Evolutionary conservation across 2,888 invertebrate species (phyloP).

Genomic region (Dryobota labecula): DNA sequence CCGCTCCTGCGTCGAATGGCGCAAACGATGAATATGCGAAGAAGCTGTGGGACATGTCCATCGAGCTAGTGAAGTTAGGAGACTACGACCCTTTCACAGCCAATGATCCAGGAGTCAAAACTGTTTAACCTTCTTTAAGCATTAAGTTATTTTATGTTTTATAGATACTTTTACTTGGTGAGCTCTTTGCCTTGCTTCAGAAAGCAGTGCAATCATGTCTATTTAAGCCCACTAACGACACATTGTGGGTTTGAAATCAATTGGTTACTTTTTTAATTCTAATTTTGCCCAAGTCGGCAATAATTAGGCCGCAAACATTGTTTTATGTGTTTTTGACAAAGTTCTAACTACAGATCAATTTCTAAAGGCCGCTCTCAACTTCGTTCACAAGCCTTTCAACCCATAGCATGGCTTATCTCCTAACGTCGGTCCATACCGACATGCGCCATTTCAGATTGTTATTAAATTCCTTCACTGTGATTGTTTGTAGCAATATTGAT

Average conservation of each 20-base stretch:
- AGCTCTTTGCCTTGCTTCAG: neutral
- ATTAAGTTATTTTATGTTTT: neutral
- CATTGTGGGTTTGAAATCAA: neutral
- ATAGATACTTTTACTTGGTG: neutral
- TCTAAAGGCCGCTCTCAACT: neutral
- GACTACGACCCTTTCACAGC: constrained; percentile 83
- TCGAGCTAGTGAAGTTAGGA: constrained; percentile 88
- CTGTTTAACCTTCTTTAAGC: constrained; percentile 12
- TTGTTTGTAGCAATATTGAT: neutral
- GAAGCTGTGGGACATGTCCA: constrained; percentile 91
- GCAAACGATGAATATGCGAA: constrained; percentile 87
- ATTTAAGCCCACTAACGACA: neutral
- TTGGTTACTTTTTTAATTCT: too few species aligned
- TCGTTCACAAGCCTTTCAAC: too few species aligned
- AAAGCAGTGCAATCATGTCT: neutral
- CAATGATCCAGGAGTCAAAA: constrained; percentile 72
- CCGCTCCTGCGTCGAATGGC: constrained; percentile 82
- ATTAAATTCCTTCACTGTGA: neutral
- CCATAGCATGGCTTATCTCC: too few species aligned
- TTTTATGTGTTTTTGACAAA: neutral
- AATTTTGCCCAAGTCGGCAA: neutral
- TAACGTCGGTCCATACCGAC: neutral
- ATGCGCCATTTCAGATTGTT: neutral
- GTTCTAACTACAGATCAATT: too few species aligned
- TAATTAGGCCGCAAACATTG: neutral